Conservation (phyloP, 2,888 invertebrate species). For the Eumerus sabulonum region DNA sequence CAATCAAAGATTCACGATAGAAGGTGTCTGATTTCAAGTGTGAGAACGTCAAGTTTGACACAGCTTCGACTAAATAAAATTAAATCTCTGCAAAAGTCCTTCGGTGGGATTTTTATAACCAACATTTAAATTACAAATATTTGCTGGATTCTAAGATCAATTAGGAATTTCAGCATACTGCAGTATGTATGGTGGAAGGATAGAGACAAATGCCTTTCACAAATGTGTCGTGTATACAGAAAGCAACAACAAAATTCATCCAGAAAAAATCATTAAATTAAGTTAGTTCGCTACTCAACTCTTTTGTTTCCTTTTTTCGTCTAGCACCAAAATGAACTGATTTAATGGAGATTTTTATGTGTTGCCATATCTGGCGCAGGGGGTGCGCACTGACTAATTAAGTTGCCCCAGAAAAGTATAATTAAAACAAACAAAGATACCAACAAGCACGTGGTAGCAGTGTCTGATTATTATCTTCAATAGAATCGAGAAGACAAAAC, state of each 20-base stretch:
- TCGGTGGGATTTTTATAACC: background rate
- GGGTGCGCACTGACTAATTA: constrained; percentile 20
- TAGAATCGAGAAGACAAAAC: constrained; percentile 2
- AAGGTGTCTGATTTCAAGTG: constrained; percentile 6
- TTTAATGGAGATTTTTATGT: constrained; percentile 38
- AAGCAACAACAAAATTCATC: constrained; percentile 18
- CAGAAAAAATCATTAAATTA: constrained; percentile 14
- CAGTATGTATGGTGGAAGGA: too few species aligned
- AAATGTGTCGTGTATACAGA: too few species aligned
- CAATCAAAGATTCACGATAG: background rate
- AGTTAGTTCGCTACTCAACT: constrained; percentile 34
- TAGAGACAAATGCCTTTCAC: constrained; percentile 35
- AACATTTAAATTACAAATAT: too few species aligned
- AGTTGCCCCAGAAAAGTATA: constrained; percentile 21
- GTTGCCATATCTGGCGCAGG: constrained; percentile 34
- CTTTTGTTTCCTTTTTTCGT: constrained; percentile 34
- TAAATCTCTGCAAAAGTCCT: constrained; percentile 7
- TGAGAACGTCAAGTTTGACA: constrained; percentile 36
- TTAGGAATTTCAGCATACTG: too few species aligned
- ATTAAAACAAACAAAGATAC: constrained; percentile 48
- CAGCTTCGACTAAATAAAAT: constrained; percentile 19
- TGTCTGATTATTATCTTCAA: constrained; percentile 38
- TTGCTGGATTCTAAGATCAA: too few species aligned
- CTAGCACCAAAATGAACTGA: constrained; percentile 29
- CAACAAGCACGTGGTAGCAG: constrained; percentile 52